Percentiles rank a stretch among this genome's conserved stretches.
phyloP scores from a whole-genome alignment of 2,797 vertebrate species.

The Bucorvus abyssinicus region DNA sequence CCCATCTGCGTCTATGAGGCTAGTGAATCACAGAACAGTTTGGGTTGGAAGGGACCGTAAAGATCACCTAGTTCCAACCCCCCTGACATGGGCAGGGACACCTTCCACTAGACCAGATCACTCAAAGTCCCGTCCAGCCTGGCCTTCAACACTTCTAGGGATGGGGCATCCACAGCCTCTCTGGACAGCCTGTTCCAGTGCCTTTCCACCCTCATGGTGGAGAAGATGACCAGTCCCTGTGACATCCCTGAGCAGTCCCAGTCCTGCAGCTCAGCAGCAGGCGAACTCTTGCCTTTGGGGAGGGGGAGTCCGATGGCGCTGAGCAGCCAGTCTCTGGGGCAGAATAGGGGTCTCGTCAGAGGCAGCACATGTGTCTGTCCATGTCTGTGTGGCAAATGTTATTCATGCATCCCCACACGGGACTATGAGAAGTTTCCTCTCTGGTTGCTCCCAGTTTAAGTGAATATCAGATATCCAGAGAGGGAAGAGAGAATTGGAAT shows the following conservation, averaged over 20 bases:
- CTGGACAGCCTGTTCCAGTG: neutral
- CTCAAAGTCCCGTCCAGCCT: neutral
- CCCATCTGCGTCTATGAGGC: neutral
- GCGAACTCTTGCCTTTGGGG: neutral
- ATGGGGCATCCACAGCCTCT: neutral
- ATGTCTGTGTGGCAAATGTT: neutral
- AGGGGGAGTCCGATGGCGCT: neutral
- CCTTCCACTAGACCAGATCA: neutral
- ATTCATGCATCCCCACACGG: neutral
- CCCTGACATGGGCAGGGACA: neutral
- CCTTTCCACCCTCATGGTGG: neutral
- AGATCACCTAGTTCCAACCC: neutral
- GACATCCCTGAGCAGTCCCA: neutral
- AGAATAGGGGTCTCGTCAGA: fast-evolving
- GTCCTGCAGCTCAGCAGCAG: neutral
- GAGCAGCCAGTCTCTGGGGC: neutral
- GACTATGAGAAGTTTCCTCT: neutral
- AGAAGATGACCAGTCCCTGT: neutral
- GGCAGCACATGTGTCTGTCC: neutral
- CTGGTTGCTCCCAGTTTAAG: neutral
- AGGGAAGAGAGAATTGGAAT: neutral
- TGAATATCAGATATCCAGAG: neutral
- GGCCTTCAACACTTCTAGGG: neutral
- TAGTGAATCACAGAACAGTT: neutral
- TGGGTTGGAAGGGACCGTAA: neutral